Evolutionary conservation across 2,888 invertebrate species (phyloP), one percentile per base, ranked within the genome.

Genomic region (Criorhina ranunculi): DNA sequence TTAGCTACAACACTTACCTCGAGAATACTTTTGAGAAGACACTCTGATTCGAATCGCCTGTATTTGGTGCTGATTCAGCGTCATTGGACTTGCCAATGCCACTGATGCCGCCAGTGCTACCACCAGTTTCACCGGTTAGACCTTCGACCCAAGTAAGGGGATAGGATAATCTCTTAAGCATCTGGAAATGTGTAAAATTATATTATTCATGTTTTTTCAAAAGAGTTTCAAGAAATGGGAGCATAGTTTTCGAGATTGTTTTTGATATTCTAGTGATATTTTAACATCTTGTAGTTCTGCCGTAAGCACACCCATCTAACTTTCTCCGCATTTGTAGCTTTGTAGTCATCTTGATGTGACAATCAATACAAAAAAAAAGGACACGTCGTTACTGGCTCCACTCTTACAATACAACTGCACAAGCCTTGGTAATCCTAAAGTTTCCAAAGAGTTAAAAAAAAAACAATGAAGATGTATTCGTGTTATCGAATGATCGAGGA

Each of bases 81-180:
- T 91, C 90, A 86, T 90, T 89, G 62, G 90, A 90, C 73, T 90
- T 91, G 86, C 88, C 90, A 33, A 90, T 87, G 57, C 59, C 69
- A 51, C 75, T 42, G 44, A 85, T 49, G 15, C 75, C 70, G 55
- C 88, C 79, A 72, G 88, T 86, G 86, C 91, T 93, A 82, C 94
- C 94, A 87, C 94, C 95, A 77, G 87, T 83, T 86, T 96, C 97
- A 75, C 96, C 95, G 0, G 96, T 95, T 46, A 97, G 93, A 1
- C 97, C 97, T 91, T 97, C 97, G 93, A 97, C 97, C 97, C 97
- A 97, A 1, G 97, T 95, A 67, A 98, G 92, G 12, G 98, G 98
- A 93, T 98, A 97, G 0, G 97, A 97, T 81, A 98, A 94, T 88
- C 97, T 94, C 92, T 98, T 98, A 88, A 98, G 93, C 96, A 97